These are phyloP conservation scores for Resseliella maxima DNA, from an alignment of 2,888 invertebrate species.

Conservation along the genomic window DNA sequence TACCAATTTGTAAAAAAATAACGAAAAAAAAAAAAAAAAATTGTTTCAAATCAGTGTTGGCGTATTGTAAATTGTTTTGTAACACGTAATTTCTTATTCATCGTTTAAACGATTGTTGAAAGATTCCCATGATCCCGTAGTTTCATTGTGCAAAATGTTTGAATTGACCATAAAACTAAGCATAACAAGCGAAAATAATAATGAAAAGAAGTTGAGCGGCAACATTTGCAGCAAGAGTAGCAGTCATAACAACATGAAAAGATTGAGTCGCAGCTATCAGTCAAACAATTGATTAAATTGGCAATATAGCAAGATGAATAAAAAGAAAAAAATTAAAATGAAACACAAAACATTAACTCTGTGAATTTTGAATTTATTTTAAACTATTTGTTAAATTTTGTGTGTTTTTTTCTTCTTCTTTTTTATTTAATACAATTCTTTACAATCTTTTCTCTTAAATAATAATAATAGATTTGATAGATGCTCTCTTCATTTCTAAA, in stretches of 20 bases:
- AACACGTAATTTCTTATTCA: neutral
- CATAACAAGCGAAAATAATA: neutral
- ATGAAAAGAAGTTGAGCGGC: neutral
- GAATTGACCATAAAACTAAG: neutral
- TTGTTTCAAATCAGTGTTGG: neutral
- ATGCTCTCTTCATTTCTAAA: neutral
- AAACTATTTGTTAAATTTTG: too few relatives aligned
- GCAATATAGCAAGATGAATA: neutral
- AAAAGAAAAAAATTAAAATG: neutral
- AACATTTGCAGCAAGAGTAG: neutral
- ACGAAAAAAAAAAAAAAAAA: too few relatives aligned
- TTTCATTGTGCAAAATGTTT: neutral
- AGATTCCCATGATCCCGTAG: neutral
- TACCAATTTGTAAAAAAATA: too few relatives aligned
- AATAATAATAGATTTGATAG: neutral
- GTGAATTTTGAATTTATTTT: neutral
- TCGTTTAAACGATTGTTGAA: neutral
- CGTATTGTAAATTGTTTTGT: neutral
- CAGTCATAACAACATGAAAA: neutral
- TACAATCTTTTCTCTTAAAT: conserved; percentile 22
- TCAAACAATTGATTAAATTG: conserved; percentile 1
- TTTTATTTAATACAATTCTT: neutral
- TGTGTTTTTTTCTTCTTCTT: too few relatives aligned
- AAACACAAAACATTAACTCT: neutral
- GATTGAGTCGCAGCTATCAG: neutral